Evolutionary conservation across 2,888 invertebrate genomes (phyloP), one percentile per base, ranked within the genome.

Genomic region (Acanthacorydalis orientalis): DNA sequence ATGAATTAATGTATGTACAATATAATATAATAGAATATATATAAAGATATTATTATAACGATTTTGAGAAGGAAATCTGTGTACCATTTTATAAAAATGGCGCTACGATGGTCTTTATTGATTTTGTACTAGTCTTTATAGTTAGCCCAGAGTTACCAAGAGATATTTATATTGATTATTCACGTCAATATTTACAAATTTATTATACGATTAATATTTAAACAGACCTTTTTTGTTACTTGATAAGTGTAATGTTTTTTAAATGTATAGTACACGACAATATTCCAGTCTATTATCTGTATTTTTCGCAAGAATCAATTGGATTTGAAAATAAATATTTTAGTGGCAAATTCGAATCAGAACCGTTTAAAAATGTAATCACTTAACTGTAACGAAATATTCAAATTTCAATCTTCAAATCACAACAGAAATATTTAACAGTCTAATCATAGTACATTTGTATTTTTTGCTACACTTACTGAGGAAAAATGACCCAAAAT

Each of bases 151-250:
- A 23, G 31, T 40, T 40, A 40, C 40, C 16, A 40, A 40, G 16
- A 15, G 31, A 40, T 40, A 2, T 40, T 23, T 40, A 23, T 40
- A 40, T 40, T 40, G 15, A 16, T 16, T 40, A 23, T 23, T 23
- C 23, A 23, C 23, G 23, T 23, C 23, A 23, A 23, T 23, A 23
- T 23, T 23, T 23, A 23, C 23, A 23, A 23, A 23, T 23, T 23
- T 23, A 23, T 23, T 23, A 23, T 23, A 23, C 23, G 23, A 23
- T 23, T 23, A 23, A 23, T 23, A n/a, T n/a, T 23, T 34, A 44
- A 23, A 34, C 34, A 14, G 31, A 34, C 34, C 16, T 44, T 44
- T n/a, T 44, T 15, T 33, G 33, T 44, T 44, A 35, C 44, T 34
- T 41, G 35, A 41, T 40, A 39, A 43, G 33, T 39, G 35, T 32